Base-by-base conservation (phyloP, 2,113 vertebrate genomes). In the Glaucidium brasilianum region DNA sequence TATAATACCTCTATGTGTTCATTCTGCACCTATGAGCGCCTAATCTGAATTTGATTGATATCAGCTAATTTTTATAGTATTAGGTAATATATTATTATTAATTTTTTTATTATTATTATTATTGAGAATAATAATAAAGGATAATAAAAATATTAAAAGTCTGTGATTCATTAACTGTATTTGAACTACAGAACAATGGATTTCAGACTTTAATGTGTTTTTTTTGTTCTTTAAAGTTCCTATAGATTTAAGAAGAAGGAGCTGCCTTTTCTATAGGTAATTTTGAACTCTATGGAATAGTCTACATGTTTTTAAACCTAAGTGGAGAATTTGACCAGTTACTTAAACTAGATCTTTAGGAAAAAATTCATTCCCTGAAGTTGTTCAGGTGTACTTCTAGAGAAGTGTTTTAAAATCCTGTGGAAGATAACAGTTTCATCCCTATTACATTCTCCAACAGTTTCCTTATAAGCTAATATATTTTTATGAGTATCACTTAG, bases 401-500 rank as follows among this genome's bases (percentile, higher is more conserved):
- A 81, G 76, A 56, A 92, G 73, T 53, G 30, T 55, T 87, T 94
- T 92, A 95, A 95, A 91, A 94, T 87, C 84, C 74, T 82, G 45
- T 87, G 55, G 68, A 94, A 95, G 39, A 55, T 69, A 73, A 68
- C 66, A 85, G 73, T 96, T 97, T 85, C 41, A 79, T 91, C 50
- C 71, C 55, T 91, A 43, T 79, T 85, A 92, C 79, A 85, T 80
- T 97, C 84, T 76, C 87, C 81, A 83, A 59, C 71, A 91, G 81
- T 80, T 96, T 90, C 84, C 78, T 94, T 94, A 94, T 82, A 96
- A 96, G 91, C 91, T 91, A 95, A 92, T 97, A 96, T 95, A 94
- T 87, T 96, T 97, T 97, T 97, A 95, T 91, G 94, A 95, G 39
- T 88, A 96, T 85, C 97, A 95, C 89, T 96, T 96, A 96, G 97